These are phyloP conservation scores for Hololepta plana DNA, from an alignment of 2,888 invertebrate genomes.

Conservation along the genomic window DNA sequence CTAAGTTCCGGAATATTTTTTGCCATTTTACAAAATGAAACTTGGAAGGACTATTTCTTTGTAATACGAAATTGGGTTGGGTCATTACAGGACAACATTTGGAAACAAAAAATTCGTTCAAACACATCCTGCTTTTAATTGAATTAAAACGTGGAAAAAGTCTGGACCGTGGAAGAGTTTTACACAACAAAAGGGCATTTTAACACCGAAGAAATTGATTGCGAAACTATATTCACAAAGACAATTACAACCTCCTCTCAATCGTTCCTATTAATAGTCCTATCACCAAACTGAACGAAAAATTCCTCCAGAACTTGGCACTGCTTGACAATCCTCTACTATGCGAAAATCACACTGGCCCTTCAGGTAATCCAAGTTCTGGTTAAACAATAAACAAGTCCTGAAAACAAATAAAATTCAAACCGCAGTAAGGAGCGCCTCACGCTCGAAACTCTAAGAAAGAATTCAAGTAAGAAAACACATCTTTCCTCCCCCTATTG, in stretches of 20 bases:
- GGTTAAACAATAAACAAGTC: constrained; percentile 3
- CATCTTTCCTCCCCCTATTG: constrained; percentile 6
- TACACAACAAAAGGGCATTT: too few species aligned
- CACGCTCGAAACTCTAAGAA: too few species aligned
- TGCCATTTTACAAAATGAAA: constrained; percentile 5
- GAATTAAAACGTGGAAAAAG: too few species aligned
- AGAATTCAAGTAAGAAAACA: too few species aligned
- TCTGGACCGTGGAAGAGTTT: too few species aligned
- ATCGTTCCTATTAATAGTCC: too few species aligned
- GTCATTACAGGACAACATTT: constrained; percentile 9
- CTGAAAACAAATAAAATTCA: constrained; percentile 4
- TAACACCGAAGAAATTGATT: constrained; percentile 1
- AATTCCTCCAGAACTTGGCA: constrained; percentile 3
- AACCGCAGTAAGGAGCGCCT: constrained; percentile 5
- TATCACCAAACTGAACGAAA: too few species aligned
- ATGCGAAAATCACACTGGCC: constrained; percentile 2
- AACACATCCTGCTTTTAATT: not conserved
- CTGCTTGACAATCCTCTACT: constrained; percentile 4
- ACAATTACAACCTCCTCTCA: constrained; percentile 2
- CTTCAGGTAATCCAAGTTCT: not conserved
- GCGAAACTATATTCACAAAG: constrained; percentile 9
- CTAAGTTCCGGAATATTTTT: constrained; percentile 7
- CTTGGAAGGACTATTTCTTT: constrained; percentile 5
- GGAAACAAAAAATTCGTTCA: not conserved
- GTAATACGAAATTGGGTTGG: constrained; percentile 10